Evolutionary conservation across 1,140 invertebrate species (phyloP).

Genomic region (Dendrolimus kikuchii): DNA sequence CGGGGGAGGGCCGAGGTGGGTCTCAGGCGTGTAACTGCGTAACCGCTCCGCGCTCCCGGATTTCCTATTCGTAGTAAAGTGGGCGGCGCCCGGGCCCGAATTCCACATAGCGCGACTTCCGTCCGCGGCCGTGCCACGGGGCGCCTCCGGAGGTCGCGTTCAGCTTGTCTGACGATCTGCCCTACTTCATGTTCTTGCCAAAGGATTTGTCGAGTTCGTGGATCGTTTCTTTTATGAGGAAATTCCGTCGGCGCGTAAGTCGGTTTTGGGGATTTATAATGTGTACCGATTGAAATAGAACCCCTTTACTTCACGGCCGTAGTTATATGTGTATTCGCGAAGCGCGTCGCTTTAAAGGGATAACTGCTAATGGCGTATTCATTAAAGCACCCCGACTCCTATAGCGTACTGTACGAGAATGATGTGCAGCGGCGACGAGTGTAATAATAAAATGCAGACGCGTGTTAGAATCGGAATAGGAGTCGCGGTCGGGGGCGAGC

Average conservation of each 20-base stretch:
- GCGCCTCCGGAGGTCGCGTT: conserved; percentile 53
- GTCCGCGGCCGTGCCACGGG: conserved; percentile 45
- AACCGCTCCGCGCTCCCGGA: conserved; percentile 71
- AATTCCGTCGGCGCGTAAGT: conserved; percentile 47
- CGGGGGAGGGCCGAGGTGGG: conserved; percentile 33
- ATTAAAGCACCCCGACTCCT: conserved; percentile 11
- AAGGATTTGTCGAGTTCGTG: conserved; percentile 63
- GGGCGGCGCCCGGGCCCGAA: conserved; percentile 62
- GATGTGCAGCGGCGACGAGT: conserved; percentile 5
- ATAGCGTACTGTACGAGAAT: not conserved
- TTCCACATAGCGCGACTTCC: conserved; percentile 62
- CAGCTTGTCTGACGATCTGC: conserved; percentile 60
- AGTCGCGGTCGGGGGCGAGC: conserved; percentile 16
- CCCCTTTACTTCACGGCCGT: conserved; percentile 21
- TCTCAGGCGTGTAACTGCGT: conserved; percentile 72
- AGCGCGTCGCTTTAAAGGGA: not conserved
- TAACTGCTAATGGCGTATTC: not conserved
- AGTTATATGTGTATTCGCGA: conserved; percentile 18
- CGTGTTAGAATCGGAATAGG: conserved; percentile 22
- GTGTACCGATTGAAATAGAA: conserved; percentile 39
- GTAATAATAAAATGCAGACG: conserved; percentile 53
- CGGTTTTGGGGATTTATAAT: conserved; percentile 56
- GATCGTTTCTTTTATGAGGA: conserved; percentile 63
- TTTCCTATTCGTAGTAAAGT: conserved; percentile 70
- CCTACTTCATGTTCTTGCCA: conserved; percentile 63